Evolutionary conservation across 1,140 invertebrate genomes (phyloP).

Genomic region (Pantala flavescens): DNA sequence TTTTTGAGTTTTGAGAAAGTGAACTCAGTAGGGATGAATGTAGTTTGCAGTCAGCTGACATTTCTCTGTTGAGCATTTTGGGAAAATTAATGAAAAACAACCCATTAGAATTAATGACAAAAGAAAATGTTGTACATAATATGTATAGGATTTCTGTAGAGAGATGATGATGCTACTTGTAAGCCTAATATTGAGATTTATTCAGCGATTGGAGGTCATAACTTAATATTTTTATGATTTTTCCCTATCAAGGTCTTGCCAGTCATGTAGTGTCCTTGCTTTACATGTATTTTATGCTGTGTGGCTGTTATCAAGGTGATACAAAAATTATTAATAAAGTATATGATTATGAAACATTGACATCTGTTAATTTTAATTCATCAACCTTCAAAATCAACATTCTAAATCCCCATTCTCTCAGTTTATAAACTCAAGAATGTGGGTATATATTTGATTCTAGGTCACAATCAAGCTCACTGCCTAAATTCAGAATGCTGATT

Average conservation of each 20-base stretch:
- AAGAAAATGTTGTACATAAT: background rate
- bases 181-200: background rate
- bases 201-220: background rate
- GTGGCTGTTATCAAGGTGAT: slow-evolving; percentile 4
- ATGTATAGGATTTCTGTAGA: background rate
- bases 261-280: slow-evolving; percentile 1
- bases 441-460: too few relatives aligned
- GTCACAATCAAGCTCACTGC: too few relatives aligned
- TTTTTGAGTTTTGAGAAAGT: background rate
- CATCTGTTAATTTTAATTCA: too few relatives aligned
- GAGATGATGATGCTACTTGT: background rate
- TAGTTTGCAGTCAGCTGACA: background rate
- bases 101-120: background rate
- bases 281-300: slow-evolving; percentile 7
- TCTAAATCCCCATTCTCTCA: too few relatives aligned
- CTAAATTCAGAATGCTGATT: too few relatives aligned
- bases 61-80: background rate
- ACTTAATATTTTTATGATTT: background rate
- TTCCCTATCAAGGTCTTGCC: background rate
- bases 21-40: background rate
- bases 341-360: slow-evolving; percentile 11
- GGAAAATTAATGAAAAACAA: background rate
- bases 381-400: too few relatives aligned
- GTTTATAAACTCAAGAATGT: too few relatives aligned
- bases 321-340: background rate